These are phyloP conservation scores for Atractosteus spatula DNA, from an alignment of 2,113 vertebrate species.

Conservation along the genomic window DNA sequence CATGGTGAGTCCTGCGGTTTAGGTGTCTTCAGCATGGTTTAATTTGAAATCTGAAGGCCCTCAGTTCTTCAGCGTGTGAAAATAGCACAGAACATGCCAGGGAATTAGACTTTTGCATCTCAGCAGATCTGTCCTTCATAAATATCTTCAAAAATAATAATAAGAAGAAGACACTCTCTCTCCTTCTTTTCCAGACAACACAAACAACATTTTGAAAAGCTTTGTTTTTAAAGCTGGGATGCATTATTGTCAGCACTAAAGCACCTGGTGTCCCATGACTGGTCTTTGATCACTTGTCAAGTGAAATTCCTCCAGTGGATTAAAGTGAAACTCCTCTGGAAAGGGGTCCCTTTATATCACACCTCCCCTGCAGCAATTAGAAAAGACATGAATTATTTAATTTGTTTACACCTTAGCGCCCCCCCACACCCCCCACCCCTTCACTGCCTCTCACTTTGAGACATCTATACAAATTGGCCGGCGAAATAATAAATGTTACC, in stretches of 20 bases:
- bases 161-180: conserved; percentile 44
- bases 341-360: conserved; percentile 33
- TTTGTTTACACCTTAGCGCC: conserved; percentile 28
- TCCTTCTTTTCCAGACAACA: conserved; percentile 26
- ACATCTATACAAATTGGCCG: conserved; percentile 25
- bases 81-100: conserved; percentile 8
- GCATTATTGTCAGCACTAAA: conserved; percentile 55
- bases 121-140: conserved; percentile 32
- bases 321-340: conserved; percentile 51
- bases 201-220: conserved; percentile 20
- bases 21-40: conserved; percentile 57
- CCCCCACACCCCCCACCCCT: neutral
- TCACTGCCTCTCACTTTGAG: conserved; percentile 14
- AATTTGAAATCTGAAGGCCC: conserved; percentile 64
- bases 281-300: conserved; percentile 69
- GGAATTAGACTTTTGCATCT: conserved; percentile 20
- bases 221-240: conserved; percentile 34
- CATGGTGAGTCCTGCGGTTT: conserved; percentile 47
- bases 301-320: conserved; percentile 66
- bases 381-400: conserved; percentile 48
- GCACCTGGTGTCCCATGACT: conserved; percentile 57
- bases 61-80: too few species aligned
- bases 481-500: conserved; percentile 29
- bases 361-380: conserved; percentile 46
- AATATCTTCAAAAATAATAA: conserved; percentile 53